phyloP scores from a whole-genome alignment of 2,113 vertebrate genomes.

The Ageneiosus marmoratus region DNA sequence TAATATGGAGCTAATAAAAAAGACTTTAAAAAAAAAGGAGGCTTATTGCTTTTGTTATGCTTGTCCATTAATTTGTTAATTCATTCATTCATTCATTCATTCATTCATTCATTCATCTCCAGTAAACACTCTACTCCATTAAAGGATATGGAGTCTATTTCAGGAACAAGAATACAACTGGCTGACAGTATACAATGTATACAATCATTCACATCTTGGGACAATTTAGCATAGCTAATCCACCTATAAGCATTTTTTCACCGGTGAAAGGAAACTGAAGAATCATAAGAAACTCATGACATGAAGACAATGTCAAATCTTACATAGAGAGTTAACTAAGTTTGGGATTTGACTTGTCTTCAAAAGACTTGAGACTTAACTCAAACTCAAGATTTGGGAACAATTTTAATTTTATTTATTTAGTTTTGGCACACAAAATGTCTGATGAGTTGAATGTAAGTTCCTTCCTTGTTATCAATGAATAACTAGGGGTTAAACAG shows the following conservation, averaged over 20 bases:
- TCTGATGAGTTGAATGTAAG: too few relatives aligned
- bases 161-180: not conserved
- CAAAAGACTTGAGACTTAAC: too few relatives aligned
- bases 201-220: not conserved
- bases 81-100: too few relatives aligned
- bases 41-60: not conserved
- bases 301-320: too few relatives aligned
- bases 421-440: too few relatives aligned
- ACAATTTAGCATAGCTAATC: not conserved
- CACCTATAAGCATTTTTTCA: not conserved
- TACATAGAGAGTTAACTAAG: too few relatives aligned
- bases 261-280: not conserved
- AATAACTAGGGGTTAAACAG: too few relatives aligned
- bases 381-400: too few relatives aligned
- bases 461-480: too few relatives aligned
- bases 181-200: not conserved
- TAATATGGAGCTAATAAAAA: constrained; percentile 21
- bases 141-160: not conserved
- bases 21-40: constrained; percentile 15
- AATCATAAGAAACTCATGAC: not conserved
- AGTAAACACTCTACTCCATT: not conserved
- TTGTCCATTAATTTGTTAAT: not conserved
- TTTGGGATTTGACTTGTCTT: too few relatives aligned
- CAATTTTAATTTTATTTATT: too few relatives aligned
- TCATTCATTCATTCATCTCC: not conserved